Evolutionary conservation across 2,797 vertebrate genomes (phyloP).

Genomic region (Falco concolor): DNA sequence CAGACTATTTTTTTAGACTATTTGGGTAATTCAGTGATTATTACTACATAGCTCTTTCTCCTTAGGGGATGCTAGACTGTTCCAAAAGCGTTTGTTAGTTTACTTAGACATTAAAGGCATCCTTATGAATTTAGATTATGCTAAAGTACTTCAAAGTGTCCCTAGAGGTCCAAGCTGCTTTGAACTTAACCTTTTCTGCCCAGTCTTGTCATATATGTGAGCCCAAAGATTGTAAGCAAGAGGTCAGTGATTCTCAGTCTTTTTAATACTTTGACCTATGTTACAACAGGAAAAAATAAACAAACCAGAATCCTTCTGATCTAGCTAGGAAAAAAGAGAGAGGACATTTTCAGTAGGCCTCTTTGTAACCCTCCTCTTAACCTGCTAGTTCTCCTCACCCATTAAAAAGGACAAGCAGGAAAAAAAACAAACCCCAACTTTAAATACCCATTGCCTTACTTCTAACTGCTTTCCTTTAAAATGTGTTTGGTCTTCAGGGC

Average conservation of each 20-base stretch:
- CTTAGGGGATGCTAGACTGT: conserved; percentile 16
- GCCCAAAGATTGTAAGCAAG: conserved; percentile 26
- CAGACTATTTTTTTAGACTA: conserved; percentile 8
- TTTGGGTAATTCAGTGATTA: conserved; percentile 57
- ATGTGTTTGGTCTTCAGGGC: conserved; percentile 5
- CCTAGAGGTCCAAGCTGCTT: conserved; percentile 46
- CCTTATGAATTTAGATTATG: conserved; percentile 50
- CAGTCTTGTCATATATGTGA: conserved; percentile 6
- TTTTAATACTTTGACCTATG: conserved; percentile 44
- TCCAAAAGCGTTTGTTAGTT: conserved; percentile 52
- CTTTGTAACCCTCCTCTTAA: conserved; percentile 1
- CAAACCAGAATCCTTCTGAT: conserved; percentile 27
- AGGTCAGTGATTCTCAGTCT: not conserved
- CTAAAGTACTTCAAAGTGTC: conserved; percentile 59
- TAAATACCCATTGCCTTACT: not conserved
- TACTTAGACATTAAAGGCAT: conserved; percentile 55
- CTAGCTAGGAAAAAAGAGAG: conserved; percentile 6
- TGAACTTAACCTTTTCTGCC: conserved; percentile 53
- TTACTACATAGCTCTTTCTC: conserved; percentile 23
- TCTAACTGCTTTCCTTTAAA: not conserved
- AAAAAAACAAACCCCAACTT: not conserved
- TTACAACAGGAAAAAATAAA: conserved; percentile 43
- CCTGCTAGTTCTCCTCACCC: not conserved
- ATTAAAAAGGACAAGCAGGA: not conserved
- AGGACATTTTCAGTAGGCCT: not conserved